Conservation (phyloP, 2,888 invertebrate species). For the Neoitamus cyanurus region DNA sequence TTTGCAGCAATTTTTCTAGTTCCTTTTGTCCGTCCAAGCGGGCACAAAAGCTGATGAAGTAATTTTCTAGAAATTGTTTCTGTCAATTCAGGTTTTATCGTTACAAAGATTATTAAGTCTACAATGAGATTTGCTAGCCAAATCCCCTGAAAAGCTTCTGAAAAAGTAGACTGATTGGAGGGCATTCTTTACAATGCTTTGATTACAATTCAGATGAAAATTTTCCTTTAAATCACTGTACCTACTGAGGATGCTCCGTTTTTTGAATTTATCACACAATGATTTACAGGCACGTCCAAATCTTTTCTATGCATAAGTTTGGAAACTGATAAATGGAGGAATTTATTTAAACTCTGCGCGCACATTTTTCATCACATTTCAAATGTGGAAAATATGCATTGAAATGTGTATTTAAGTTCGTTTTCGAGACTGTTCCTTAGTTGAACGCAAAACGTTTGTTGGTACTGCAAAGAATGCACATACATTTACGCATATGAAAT, state of each 20-base stretch:
- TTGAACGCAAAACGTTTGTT: background rate
- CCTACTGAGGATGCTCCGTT: background rate
- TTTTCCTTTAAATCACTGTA: background rate
- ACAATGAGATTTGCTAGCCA: background rate
- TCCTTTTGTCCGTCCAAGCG: background rate
- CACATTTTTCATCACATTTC: too few relatives aligned
- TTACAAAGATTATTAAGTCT: background rate
- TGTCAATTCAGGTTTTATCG: constrained; percentile 1
- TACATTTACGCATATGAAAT: too few relatives aligned
- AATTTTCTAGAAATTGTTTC: background rate
- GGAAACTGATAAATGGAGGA: background rate
- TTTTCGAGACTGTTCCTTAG: too few relatives aligned
- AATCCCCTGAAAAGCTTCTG: constrained; percentile 6
- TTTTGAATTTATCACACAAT: background rate
- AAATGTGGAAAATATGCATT: too few relatives aligned
- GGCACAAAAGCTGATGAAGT: background rate
- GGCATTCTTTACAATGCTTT: background rate
- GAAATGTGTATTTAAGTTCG: too few relatives aligned
- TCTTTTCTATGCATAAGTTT: background rate
- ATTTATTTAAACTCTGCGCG: too few relatives aligned
- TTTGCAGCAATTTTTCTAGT: background rate
- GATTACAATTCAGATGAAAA: background rate
- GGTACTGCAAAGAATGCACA: background rate
- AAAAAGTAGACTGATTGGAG: constrained; percentile 16
- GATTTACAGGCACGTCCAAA: background rate